Base-by-base conservation (phyloP, 2,113 vertebrate genomes). In the Chionis minor region DNA sequence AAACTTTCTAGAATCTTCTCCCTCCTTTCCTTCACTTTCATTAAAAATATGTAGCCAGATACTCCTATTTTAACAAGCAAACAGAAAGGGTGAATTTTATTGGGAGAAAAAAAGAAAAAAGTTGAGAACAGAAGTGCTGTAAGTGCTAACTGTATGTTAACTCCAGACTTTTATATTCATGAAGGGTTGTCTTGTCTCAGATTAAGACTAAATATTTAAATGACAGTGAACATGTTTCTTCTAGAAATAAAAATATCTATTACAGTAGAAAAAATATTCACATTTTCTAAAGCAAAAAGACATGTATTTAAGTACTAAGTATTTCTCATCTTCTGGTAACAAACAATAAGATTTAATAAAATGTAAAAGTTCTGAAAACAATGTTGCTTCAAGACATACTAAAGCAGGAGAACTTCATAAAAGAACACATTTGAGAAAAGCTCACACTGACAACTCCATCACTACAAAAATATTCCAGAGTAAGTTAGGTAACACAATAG, bases 101-200 rank as follows among this genome's bases (percentile, higher is more conserved):
- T 73, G 17, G 11, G 38, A 6, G 3, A 33, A 54, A 30, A 30
- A 65, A 24, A 27, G 9, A 42, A 44, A 44, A 21, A 71, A 16
- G 4, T n/a, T 49, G 49, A 72, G 42, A 73, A 32, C 16, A 35
- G 14, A 22, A 27, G 21, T 51, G 10, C 27, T 58, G 32, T 10
- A 22, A 27, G 21, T 51, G 10, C 27, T 58, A 35, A 58, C 2
- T 1, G 1, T n/a, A 30, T 0, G 0, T 66, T 51, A 73, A 11
- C 20, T 7, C 58, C n/a, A 56, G 51, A 51, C 16, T 58, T 58
- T 28, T 19, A 56, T 4, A 58, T 66, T n/a, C 19, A 73, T 22
- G 7, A 59, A 14, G 20, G 15, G 4, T 56, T 42, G 15, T 20
- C 22, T 32, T 54, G 44, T 51, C n/a, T 63, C 55, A n/a, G 69